These are phyloP conservation scores for Eclectus roratus DNA, from an alignment of 2,113 vertebrate genomes.

Conservation along the genomic window DNA sequence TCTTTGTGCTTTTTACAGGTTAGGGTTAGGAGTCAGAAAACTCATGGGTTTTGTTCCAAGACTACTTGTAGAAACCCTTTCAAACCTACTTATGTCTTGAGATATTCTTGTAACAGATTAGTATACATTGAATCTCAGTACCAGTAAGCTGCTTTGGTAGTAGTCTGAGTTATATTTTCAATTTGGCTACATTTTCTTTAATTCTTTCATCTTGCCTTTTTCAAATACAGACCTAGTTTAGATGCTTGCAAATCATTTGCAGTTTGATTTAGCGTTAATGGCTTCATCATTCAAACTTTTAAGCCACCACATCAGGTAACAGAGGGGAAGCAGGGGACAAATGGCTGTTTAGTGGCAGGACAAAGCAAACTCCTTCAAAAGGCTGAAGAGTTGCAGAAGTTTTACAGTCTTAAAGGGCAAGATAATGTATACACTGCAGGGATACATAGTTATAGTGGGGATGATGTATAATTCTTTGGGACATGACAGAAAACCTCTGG, in stretches of 20 bases:
- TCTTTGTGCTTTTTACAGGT: conserved; percentile 36
- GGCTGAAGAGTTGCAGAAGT: not conserved
- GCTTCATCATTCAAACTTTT: not conserved
- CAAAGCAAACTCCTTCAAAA: not conserved
- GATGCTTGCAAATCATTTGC: not conserved
- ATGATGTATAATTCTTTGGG: not conserved
- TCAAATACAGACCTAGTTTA: not conserved
- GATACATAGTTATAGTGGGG: not conserved
- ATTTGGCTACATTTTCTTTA: not conserved
- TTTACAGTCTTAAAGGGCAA: not conserved
- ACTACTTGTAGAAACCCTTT: not conserved
- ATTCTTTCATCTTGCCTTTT: not conserved
- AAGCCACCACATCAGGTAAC: not conserved
- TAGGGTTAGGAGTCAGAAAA: conserved; percentile 6
- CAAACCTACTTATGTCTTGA: not conserved
- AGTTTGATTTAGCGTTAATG: not conserved
- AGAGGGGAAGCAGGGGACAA: not conserved
- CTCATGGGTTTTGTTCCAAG: not conserved
- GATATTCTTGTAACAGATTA: not conserved
- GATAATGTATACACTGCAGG: not conserved
- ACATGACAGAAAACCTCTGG: not conserved
- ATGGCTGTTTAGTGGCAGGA: not conserved
- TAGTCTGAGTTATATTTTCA: not conserved
- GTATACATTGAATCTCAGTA: not conserved
- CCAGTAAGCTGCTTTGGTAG: not conserved